Conservation (phyloP, 2,113 vertebrate species). For the Nycticebus coucang region DNA sequence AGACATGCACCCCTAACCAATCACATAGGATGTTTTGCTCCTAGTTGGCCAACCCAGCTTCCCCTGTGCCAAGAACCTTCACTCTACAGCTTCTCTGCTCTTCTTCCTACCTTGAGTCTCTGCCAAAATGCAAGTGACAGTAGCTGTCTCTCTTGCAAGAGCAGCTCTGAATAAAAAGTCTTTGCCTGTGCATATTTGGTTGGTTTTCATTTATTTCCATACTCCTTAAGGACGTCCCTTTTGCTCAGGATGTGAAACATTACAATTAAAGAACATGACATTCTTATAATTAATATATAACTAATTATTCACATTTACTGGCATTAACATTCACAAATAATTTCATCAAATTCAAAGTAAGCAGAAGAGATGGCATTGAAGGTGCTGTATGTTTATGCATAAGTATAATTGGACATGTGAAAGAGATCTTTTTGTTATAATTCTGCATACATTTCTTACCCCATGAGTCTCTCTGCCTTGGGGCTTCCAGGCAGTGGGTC, state of each 20-base stretch:
- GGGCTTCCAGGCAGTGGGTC: not conserved
- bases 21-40: not conserved
- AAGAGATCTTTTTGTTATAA: not conserved
- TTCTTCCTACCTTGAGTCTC: not conserved
- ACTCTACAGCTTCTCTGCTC: not conserved
- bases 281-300: constrained; percentile 35
- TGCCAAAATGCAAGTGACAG: not conserved
- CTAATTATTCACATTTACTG: not conserved
- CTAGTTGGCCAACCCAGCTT: not conserved
- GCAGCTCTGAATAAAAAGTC: not conserved
- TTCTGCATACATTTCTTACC: not conserved
- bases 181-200: not conserved
- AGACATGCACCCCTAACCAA: not conserved
- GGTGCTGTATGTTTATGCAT: not conserved
- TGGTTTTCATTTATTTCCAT: not conserved
- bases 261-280: not conserved
- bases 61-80: too few relatives aligned
- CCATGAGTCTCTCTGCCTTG: not conserved
- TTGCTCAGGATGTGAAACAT: not conserved
- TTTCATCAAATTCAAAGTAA: not conserved
- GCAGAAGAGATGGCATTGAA: not conserved
- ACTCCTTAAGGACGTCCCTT: not conserved
- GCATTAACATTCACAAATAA: not conserved
- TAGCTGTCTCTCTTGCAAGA: not conserved
- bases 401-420: not conserved